Evolutionary conservation across 2,888 invertebrate genomes (phyloP).

Genomic region (Quadroppia sp.): DNA sequence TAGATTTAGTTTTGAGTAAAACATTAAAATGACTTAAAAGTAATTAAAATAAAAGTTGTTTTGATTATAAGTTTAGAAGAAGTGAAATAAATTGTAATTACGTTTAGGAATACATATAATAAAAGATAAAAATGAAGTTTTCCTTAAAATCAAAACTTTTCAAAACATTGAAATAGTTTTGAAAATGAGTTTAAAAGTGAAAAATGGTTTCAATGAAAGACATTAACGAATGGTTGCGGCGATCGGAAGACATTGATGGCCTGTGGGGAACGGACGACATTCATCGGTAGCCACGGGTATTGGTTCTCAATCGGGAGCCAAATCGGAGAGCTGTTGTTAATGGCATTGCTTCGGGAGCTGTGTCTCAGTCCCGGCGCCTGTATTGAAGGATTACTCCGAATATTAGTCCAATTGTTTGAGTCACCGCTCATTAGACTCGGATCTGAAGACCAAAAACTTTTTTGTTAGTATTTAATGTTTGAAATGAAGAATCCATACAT

Average conservation of each 20-base stretch:
- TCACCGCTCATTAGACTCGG: conserved; percentile 22
- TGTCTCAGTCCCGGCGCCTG: neutral
- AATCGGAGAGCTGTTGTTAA: neutral
- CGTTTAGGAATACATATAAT: too few relatives aligned
- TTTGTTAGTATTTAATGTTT: neutral
- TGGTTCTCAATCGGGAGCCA: neutral
- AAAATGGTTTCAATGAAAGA: neutral
- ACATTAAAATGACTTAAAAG: too few relatives aligned
- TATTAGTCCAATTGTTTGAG: neutral
- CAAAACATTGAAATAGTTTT: too few relatives aligned
- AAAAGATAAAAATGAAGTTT: too few relatives aligned
- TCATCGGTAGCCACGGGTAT: conserved; percentile 1
- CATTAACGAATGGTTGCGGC: neutral
- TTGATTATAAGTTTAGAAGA: too few relatives aligned
- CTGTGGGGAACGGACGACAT: conserved; percentile 12
- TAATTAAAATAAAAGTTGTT: too few relatives aligned
- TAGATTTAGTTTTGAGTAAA: too few relatives aligned
- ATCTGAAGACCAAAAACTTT: neutral
- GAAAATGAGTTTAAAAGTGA: too few relatives aligned
- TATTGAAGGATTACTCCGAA: neutral
- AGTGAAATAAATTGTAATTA: too few relatives aligned
- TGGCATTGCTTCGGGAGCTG: neutral
- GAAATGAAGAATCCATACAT: too few relatives aligned
- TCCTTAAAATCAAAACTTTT: too few relatives aligned
- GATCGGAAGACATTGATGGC: conserved; percentile 2